Conservation (phyloP, 2,797 vertebrate genomes). For the Erethizon dorsatum region DNA sequence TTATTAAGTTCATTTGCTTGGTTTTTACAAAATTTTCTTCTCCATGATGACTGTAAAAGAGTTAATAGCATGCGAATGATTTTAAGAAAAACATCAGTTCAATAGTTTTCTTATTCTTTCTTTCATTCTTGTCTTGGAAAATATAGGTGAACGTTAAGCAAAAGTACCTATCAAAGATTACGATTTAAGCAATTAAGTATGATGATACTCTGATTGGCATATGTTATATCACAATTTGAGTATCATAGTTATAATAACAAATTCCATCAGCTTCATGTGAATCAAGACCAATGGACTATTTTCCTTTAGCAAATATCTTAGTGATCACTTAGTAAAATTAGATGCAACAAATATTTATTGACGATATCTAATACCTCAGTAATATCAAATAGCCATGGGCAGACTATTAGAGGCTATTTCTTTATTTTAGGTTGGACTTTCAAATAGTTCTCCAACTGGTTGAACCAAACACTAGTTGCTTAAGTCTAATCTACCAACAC, state of each 20-base stretch:
- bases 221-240: neutral
- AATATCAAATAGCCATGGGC: neutral
- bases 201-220: neutral
- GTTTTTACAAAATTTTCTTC: conserved; percentile 57
- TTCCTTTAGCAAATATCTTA: neutral
- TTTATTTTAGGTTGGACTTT: conserved; percentile 31
- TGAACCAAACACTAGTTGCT: neutral
- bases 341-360: conserved; percentile 21
- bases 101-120: conserved; percentile 32
- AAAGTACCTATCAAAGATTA: conserved; percentile 17
- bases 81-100: conserved; percentile 56
- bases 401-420: neutral
- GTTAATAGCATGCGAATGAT: conserved; percentile 40
- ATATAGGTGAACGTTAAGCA: conserved; percentile 38
- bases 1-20: conserved; percentile 38
- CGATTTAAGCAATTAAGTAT: neutral
- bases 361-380: neutral
- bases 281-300: neutral
- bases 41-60: conserved; percentile 25
- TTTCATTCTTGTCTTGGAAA: conserved; percentile 43
- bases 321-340: neutral
- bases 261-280: conserved; percentile 23
- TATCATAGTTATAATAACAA: conserved; percentile 32
- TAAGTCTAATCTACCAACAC: neutral
- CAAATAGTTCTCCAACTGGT: conserved; percentile 16